Evolutionary conservation across 2,113 vertebrate species (phyloP).

Genomic region (Phocoena sinus): DNA sequence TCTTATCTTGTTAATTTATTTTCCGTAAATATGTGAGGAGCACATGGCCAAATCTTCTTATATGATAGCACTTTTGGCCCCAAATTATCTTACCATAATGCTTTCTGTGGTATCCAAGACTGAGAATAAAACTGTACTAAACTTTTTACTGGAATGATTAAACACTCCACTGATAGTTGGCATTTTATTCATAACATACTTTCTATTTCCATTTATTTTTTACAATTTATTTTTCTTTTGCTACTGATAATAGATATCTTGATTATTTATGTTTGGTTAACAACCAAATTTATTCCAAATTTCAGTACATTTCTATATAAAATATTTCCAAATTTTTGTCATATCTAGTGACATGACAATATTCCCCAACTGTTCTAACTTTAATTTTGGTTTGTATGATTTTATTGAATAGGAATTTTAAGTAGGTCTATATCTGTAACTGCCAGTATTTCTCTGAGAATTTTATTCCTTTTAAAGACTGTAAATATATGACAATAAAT

Average conservation of each 20-base stretch:
- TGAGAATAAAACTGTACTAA: not conserved
- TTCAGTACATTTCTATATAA: not conserved
- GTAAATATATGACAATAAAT: not conserved
- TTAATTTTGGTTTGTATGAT: not conserved
- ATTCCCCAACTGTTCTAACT: not conserved
- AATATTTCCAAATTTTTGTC: not conserved
- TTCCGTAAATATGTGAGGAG: not conserved
- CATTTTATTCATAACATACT: not conserved
- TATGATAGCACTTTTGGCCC: not conserved
- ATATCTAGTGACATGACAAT: not conserved
- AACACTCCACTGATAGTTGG: too few species aligned
- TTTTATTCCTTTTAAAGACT: not conserved
- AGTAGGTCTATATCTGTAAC: not conserved
- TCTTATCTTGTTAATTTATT: not conserved
- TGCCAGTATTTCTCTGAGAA: not conserved
- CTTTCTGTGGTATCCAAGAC: not conserved
- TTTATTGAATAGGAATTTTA: not conserved
- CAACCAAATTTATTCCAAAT: not conserved
- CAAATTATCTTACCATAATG: not conserved
- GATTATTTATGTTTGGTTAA: not conserved
- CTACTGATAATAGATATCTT: not conserved
- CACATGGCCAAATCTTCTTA: not conserved
- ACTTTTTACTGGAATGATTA: not conserved
- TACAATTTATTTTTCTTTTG: not conserved
- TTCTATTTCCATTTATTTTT: not conserved